phyloP scores from a whole-genome alignment of 2,888 invertebrate species.

The Oligia fasciuncula region DNA sequence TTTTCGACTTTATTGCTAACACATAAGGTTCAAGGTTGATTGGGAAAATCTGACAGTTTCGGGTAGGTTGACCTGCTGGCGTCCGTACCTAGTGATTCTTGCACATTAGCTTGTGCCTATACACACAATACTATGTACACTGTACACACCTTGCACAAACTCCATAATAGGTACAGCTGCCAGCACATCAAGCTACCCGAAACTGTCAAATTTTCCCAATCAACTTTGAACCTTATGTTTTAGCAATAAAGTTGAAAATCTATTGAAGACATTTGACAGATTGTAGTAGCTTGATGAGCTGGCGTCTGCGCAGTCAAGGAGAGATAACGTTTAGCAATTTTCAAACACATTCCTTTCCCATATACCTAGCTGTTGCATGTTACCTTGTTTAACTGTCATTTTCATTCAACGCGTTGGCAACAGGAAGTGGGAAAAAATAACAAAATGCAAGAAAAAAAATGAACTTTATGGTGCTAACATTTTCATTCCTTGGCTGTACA shows the following conservation, averaged over 20 bases:
- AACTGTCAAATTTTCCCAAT: no score
- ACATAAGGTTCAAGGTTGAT: no score
- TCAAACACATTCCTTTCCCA: not conserved
- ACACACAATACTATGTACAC: not conserved
- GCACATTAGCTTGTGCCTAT: not conserved
- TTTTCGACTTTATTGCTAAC: no score
- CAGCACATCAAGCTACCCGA: no score
- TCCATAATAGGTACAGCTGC: not conserved
- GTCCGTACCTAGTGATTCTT: not conserved
- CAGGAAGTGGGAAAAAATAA: not conserved
- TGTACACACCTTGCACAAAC: not conserved
- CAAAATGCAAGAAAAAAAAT: not conserved
- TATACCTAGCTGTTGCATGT: not conserved
- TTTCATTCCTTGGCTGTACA: constrained; percentile 1
- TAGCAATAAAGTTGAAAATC: no score
- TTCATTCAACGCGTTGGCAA: not conserved
- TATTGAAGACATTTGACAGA: no score
- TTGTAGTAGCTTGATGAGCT: no score
- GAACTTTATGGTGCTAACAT: not conserved
- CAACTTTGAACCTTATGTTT: no score
- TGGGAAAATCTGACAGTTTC: no score
- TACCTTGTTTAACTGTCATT: not conserved
- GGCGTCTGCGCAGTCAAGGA: not conserved
- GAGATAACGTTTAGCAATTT: not conserved
- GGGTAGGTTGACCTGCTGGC: no score